Base-by-base conservation (phyloP, 1,140 invertebrate species). In the Neotoxoptera formosana region DNA sequence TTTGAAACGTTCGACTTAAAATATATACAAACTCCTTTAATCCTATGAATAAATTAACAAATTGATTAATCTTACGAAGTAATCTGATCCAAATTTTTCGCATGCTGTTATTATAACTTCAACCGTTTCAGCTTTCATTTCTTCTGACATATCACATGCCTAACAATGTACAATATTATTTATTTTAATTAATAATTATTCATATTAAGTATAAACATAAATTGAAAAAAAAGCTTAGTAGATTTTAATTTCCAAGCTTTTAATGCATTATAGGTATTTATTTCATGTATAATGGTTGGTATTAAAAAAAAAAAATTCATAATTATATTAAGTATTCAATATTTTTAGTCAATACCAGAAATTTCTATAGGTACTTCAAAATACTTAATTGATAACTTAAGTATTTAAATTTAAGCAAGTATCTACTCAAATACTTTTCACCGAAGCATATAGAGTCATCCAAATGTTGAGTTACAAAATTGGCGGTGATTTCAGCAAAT, bases 71-170 rank as follows among this genome's bases (percentile, higher is more conserved):
- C 94, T 94, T 95, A 97, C 97, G 95, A 97, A 97, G 95, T 98
- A 98, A 95, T 99, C 98, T 7, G 96, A 95, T 0, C 97, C 95
- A 95, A 97, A 97, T 96, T 99, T 99, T 95, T 99, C 98, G 95
- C 98, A 98, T 1, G 98, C 98, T 11, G 98, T 98, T 60, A 98
- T 98, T 94, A 97, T 98, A 67, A 98, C 95, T 95, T 99, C 98
- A 95, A 99, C 97, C 1, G 97, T 97, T 96, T 99, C 98, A 81
- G 96, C 96, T 94, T 97, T 97, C 96, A 98, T 98, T 95, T 99
- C 98, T 94, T 99, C 98, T 56, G 96, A 96, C 98, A 99, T 99
- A 95, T 99, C 98, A 9, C 97, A 97, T 94, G 97, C 96, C 97
- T 98, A 94, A 53, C 8, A 89, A 88, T 21, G 7, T 21, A 88